Conservation (phyloP, 2,888 invertebrate genomes). For the Julus scanicus region DNA sequence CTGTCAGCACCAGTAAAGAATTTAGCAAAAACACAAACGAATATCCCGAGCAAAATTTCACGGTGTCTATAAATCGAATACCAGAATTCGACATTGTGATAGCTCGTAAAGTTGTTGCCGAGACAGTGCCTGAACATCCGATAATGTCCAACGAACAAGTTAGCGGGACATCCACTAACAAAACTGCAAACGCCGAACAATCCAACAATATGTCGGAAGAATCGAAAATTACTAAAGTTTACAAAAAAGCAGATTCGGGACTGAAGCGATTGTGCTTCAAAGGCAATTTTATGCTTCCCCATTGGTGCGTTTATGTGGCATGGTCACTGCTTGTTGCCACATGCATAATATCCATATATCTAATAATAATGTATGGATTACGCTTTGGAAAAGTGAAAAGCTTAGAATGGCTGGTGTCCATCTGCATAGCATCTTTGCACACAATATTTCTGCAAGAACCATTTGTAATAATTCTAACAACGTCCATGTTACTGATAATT, state of each 20-base stretch:
- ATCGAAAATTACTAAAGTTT: background rate
- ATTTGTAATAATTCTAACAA: background rate
- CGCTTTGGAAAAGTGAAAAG: slow-evolving; percentile 49
- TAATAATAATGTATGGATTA: slow-evolving; percentile 50
- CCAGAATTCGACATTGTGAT: slow-evolving; percentile 12
- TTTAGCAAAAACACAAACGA: background rate
- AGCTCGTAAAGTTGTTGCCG: background rate
- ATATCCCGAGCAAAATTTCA: background rate
- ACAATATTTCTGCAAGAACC: slow-evolving; percentile 34
- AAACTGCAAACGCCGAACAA: background rate
- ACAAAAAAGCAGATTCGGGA: background rate
- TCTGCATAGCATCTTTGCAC: background rate
- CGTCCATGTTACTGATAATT: background rate
- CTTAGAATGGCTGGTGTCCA: slow-evolving; percentile 52
- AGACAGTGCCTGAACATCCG: background rate
- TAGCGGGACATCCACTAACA: background rate
- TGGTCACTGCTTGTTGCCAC: slow-evolving; percentile 47
- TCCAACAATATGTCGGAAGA: background rate
- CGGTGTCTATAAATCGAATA: background rate
- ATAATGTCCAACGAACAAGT: background rate
- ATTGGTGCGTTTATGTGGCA: slow-evolving; percentile 52
- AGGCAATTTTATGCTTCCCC: slow-evolving; percentile 2
- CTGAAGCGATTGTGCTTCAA: background rate
- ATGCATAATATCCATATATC: slow-evolving; percentile 41
- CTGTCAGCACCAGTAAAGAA: background rate